These are phyloP conservation scores for Lypha dubia DNA, from an alignment of 2,888 invertebrate species.

Conservation along the genomic window DNA sequence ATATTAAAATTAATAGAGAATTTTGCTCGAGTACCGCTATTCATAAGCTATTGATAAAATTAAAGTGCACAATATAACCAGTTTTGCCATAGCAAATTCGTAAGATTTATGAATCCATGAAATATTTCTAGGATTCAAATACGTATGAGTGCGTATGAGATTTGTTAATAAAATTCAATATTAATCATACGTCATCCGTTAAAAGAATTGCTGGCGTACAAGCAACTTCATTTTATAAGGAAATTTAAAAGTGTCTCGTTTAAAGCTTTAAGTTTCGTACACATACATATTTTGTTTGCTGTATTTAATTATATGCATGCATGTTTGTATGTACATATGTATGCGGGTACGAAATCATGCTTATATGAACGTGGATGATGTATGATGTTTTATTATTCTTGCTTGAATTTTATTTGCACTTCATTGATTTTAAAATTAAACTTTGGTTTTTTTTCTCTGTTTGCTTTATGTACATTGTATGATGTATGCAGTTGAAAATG, in stretches of 20 bases:
- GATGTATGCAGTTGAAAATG: background rate
- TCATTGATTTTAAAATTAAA: conserved; percentile 32
- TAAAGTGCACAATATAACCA: too few relatives aligned
- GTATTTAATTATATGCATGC: background rate
- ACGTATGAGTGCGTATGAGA: conserved; percentile 23
- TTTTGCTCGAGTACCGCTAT: too few relatives aligned
- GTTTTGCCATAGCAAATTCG: too few relatives aligned
- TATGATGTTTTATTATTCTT: background rate
- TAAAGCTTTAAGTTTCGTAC: background rate
- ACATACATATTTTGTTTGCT: background rate
- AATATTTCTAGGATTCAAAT: too few relatives aligned
- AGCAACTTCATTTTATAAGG: background rate
- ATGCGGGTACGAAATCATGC: too few relatives aligned
- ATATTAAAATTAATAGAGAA: too few relatives aligned
- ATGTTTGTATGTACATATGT: background rate
- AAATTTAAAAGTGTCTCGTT: background rate
- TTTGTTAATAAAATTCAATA: conserved; percentile 10
- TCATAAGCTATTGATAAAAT: too few relatives aligned
- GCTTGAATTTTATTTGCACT: conserved; percentile 9
- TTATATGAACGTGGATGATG: background rate
- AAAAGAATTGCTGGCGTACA: too few relatives aligned
- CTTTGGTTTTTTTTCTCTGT: too few relatives aligned
- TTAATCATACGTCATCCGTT: conserved; percentile 5
- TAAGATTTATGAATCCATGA: too few relatives aligned
- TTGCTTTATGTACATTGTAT: background rate